phyloP scores from a whole-genome alignment of 2,113 vertebrate species.

The Turdus rufiventris region DNA sequence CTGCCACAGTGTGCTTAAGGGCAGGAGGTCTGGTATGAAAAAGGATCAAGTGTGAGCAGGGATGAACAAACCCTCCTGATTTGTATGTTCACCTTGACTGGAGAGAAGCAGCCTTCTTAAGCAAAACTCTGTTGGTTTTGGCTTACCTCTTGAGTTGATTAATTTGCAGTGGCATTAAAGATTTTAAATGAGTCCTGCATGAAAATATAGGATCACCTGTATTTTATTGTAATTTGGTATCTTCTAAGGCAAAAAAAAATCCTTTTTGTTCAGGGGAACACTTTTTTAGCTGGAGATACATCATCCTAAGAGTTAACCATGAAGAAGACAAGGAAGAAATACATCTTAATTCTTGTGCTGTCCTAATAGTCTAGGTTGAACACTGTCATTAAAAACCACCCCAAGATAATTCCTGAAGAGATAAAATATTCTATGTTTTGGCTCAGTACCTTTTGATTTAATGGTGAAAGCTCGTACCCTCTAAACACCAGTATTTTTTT shows the following conservation, averaged over 20 bases:
- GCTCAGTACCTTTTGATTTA: neutral
- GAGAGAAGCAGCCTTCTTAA: neutral
- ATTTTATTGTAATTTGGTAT: neutral
- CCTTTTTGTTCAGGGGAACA: neutral
- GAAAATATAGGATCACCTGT: neutral
- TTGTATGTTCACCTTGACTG: accelerated
- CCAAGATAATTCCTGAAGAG: neutral
- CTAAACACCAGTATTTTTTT: neutral
- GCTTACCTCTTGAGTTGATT: neutral
- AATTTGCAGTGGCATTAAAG: neutral
- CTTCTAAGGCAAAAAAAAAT: neutral
- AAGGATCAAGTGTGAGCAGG: neutral
- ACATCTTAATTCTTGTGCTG: neutral
- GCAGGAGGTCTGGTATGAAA: neutral
- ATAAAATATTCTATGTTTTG: neutral
- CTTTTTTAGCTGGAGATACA: neutral
- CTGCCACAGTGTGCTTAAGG: neutral
- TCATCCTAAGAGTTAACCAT: neutral
- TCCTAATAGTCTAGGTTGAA: neutral
- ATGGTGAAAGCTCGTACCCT: neutral
- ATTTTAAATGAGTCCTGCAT: neutral
- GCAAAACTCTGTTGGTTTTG: neutral
- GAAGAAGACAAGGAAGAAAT: neutral
- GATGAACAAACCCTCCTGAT: neutral
- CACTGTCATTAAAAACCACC: neutral